A percentile compares a stretch with the other conserved stretches of the same genome.
These are phyloP conservation scores for Hydractinia echinata DNA, from an alignment of 30 jellyfish, hydroid and myxozoan genomes.

Conservation along the genomic window DNA sequence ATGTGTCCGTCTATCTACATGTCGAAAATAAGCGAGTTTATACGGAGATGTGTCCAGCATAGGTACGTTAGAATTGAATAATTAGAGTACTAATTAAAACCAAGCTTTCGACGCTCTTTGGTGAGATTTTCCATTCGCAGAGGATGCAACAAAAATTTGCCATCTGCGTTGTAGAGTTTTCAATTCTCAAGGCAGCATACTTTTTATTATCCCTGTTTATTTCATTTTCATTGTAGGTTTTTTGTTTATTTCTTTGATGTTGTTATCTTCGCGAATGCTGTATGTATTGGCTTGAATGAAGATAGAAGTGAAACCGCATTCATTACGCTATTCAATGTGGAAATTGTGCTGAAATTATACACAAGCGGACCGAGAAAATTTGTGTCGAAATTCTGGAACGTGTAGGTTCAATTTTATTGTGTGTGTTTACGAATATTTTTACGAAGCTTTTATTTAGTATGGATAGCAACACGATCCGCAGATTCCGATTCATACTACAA, in stretches of 20 bases:
- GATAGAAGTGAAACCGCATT: conserved; percentile 77
- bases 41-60: conserved; percentile 81
- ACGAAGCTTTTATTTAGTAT: not conserved
- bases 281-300: conserved; percentile 78
- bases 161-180: too few species aligned
- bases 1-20: conserved; percentile 67
- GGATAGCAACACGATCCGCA: too few species aligned
- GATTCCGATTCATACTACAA: too few species aligned
- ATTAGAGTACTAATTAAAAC: not conserved
- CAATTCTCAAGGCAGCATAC: not conserved
- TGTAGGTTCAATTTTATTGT: conserved; percentile 39
- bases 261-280: conserved; percentile 82
- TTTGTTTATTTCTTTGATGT: conserved; percentile 77
- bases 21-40: conserved; percentile 44
- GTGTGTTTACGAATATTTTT: not conserved
- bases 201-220: not conserved
- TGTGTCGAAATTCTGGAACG: conserved; percentile 71
- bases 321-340: conserved; percentile 72
- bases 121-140: too few species aligned
- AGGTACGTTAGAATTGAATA: too few species aligned
- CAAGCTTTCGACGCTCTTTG: not conserved
- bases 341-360: conserved; percentile 76
- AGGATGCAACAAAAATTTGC: too few species aligned
- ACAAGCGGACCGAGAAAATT: conserved; percentile 80
- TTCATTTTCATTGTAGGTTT: conserved; percentile 30